Evolutionary conservation across 1,140 invertebrate genomes (phyloP).

Genomic region (Listronotus bonariensis): DNA sequence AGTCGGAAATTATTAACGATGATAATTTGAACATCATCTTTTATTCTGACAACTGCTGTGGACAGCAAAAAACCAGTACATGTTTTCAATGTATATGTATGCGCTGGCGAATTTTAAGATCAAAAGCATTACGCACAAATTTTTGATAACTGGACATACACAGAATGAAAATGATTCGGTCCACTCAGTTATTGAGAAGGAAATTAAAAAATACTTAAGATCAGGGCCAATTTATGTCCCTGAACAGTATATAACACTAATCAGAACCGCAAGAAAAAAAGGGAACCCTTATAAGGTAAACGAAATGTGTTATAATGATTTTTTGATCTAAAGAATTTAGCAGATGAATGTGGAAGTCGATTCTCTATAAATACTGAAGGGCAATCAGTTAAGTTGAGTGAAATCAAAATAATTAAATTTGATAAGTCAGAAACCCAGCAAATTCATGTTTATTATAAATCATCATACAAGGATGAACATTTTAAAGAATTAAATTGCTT

Average conservation of each 20-base stretch:
- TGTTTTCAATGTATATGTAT: slow-evolving; percentile 48
- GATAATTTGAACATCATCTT: slow-evolving; percentile 42
- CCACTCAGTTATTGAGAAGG: slow-evolving; percentile 45
- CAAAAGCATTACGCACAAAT: no score
- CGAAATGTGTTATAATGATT: no score
- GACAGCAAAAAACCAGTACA: slow-evolving; percentile 54
- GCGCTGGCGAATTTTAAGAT: no score
- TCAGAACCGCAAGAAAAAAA: no score
- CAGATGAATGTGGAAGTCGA: background rate
- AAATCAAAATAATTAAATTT: no score
- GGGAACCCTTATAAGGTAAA: no score
- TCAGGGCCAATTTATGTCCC: no score
- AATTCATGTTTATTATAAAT: slow-evolving; percentile 2
- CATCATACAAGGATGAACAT: slow-evolving; percentile 1
- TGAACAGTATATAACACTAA: no score
- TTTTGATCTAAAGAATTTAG: slow-evolving; percentile 40
- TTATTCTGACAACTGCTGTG: slow-evolving; percentile 54
- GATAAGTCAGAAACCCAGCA: slow-evolving; percentile 4
- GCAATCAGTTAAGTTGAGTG: no score
- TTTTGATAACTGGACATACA: no score
- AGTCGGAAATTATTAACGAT: slow-evolving; percentile 33
- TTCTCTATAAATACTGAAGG: slow-evolving; percentile 15
- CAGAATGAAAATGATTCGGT: slow-evolving; percentile 48
- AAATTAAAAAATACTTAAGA: no score
- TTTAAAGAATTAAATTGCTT: background rate